Evolutionary conservation across 2,888 invertebrate genomes (phyloP), one percentile per base, ranked within the genome.

Genomic region (Adineta ricciae): DNA sequence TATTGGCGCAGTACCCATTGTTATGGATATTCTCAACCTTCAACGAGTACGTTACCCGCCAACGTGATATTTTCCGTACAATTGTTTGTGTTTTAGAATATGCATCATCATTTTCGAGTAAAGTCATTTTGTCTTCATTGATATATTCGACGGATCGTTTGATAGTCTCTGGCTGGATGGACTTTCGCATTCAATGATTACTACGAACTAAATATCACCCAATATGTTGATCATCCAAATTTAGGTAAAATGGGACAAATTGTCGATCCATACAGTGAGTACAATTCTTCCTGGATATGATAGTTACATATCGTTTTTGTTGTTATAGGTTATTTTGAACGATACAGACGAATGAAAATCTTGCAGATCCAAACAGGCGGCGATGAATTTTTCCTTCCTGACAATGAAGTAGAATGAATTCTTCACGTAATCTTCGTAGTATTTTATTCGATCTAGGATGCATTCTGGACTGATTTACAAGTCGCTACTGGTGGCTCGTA

Each of bases 331-430:
- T 89, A 89, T 86, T 88, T 88, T 41, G 87, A 87, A 83, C 87
- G 88, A 38, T 88, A 87, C 72, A 87, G 54, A 64, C 88, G 88
- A 83, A 88, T 88, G 5, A 89, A 88, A 85, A 56, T 84, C 21
- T 84, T 88, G 19, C 87, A 88, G 9, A 87, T 88, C 24, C 87
- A 87, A 41, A 88, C 88, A 2, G 87, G 87, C 9, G 89, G 89
- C 3, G 89, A 89, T 84, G 89, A 89, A 84, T 89, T 88, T 86
- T 89, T 89, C 86, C 87, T 88, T 83, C 87, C 88, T 1, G 89
- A 89, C 78, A 88, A 89, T 86, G 87, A 88, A 5, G 87, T 87
- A 83, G 88, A 87, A 38, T 78, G 1, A 41, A 11, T 41, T 2
- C 8, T 2, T 2, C 7, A 38, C 19, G 27, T 50, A 50, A 9